Evolutionary conservation across 2,797 vertebrate species (phyloP).

Genomic region (Limnodromus scolopaceus): DNA sequence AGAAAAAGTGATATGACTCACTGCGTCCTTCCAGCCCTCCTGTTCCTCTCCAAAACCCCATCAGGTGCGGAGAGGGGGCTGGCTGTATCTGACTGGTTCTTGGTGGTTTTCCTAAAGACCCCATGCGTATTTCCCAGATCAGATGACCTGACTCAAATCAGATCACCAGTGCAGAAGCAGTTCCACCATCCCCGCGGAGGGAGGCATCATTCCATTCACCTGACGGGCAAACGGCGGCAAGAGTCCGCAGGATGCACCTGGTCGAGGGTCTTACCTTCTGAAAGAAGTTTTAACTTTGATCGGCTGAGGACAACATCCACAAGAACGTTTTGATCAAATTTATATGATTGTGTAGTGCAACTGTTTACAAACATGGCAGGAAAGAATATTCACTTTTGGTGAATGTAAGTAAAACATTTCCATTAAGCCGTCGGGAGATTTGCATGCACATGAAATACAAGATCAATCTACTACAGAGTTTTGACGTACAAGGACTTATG

Average conservation of each 20-base stretch:
- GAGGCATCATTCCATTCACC: background rate
- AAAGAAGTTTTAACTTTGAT: background rate
- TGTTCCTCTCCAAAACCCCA: background rate
- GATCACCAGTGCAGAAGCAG: background rate
- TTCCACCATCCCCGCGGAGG: background rate
- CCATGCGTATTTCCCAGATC: accelerated
- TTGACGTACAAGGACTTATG: constrained; percentile 64
- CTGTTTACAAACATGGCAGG: background rate
- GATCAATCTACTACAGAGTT: constrained; percentile 46
- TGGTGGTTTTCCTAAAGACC: background rate
- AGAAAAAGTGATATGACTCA: background rate
- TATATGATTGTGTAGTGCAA: background rate
- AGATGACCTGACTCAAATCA: accelerated
- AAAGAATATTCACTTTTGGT: background rate
- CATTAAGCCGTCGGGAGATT: background rate
- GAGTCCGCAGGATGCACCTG: background rate
- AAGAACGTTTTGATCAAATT: background rate
- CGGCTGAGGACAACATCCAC: background rate
- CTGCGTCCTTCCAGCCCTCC: background rate
- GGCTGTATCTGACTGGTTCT: background rate
- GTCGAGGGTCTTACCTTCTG: background rate
- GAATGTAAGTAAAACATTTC: background rate
- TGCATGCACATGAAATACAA: background rate
- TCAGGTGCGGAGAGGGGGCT: accelerated
- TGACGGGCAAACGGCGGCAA: accelerated